These are phyloP conservation scores for Cettia cetti DNA, from an alignment of 2,113 vertebrate genomes.

Conservation along the genomic window DNA sequence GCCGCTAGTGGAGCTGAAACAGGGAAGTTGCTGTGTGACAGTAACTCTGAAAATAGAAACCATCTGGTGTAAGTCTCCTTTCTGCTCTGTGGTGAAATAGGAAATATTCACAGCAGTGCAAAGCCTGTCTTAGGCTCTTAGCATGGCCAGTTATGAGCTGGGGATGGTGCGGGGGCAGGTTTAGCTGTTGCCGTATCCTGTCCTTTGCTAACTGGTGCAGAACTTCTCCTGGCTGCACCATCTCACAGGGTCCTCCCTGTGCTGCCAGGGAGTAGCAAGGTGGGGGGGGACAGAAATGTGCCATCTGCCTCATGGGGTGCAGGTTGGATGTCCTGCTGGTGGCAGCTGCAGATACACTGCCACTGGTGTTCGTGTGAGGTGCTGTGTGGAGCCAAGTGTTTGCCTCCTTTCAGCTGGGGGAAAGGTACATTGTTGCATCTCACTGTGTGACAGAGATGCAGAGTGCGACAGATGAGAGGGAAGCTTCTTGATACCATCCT, in stretches of 20 bases:
- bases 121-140: not conserved
- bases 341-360: not conserved
- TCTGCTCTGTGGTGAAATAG: not conserved
- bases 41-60: not conserved
- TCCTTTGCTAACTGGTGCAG: not conserved
- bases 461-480: not conserved
- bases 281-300: not conserved
- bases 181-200: not conserved
- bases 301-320: not conserved
- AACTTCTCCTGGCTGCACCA: not conserved
- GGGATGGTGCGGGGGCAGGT: not conserved
- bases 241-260: fast-evolving
- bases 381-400: not conserved
- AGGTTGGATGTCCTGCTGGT: not conserved
- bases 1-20: not conserved
- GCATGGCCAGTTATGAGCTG: not conserved
- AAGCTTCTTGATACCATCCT: not conserved
- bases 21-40: not conserved
- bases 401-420: not conserved
- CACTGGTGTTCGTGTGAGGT: not conserved
- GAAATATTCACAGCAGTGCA: not conserved
- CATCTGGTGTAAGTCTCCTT: not conserved
- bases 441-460: not conserved
- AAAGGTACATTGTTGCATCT: not conserved
- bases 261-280: not conserved